Conservation (phyloP, 2,797 vertebrate species). For the Pseudomugil gertrudae region DNA sequence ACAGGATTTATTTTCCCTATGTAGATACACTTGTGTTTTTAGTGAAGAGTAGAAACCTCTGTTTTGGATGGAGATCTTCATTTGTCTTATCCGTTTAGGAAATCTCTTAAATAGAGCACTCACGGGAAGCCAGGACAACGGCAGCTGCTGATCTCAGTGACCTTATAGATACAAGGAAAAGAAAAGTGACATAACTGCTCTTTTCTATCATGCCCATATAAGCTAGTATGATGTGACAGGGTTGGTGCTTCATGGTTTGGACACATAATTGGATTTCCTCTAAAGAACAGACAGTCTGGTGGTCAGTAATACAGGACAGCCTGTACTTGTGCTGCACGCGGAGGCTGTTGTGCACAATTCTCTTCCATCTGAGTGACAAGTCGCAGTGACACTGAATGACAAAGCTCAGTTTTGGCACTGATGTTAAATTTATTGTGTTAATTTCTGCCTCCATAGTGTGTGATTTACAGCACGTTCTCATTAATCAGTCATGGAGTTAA, state of each 20-base stretch:
- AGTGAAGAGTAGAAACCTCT: not conserved
- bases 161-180: slow-evolving; percentile 7
- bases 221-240: slow-evolving; percentile 33
- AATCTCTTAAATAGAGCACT: not conserved
- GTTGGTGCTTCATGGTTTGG: slow-evolving; percentile 29
- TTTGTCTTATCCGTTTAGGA: slow-evolving; percentile 3
- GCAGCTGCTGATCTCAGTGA: slow-evolving; percentile 11
- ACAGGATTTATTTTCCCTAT: not conserved
- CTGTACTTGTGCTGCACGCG: slow-evolving; percentile 25
- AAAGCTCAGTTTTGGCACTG: slow-evolving; percentile 2
- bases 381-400: not conserved
- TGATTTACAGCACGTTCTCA: not conserved
- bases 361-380: not conserved
- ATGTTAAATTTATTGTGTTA: not conserved
- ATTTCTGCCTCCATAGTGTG: not conserved
- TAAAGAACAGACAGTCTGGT: slow-evolving; percentile 22
- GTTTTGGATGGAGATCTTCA: slow-evolving; percentile 7
- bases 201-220: slow-evolving; percentile 29
- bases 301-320: slow-evolving; percentile 40
- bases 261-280: slow-evolving; percentile 58
- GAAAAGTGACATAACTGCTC: slow-evolving; percentile 19
- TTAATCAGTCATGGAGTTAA: not conserved
- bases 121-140: slow-evolving; percentile 10
- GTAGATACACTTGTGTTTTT: not conserved
- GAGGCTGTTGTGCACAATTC: slow-evolving; percentile 6